Conservation (phyloP, 2,797 vertebrate genomes). For the Pogonophryne albipinna region DNA sequence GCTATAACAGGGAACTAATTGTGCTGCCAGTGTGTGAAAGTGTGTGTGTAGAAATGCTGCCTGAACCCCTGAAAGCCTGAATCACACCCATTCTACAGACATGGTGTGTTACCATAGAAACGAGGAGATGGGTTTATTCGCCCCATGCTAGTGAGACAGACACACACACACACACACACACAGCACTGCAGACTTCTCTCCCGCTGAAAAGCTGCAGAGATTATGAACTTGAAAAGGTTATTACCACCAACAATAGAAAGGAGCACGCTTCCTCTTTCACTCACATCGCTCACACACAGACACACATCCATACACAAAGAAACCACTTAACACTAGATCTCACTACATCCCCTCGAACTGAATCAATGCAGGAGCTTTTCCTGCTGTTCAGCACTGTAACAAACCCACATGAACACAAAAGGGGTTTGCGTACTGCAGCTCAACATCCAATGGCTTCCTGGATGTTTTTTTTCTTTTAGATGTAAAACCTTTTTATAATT, state of each 20-base stretch:
- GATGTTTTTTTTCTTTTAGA: background rate
- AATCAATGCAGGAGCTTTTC: conserved; percentile 40
- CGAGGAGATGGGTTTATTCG: conserved; percentile 76
- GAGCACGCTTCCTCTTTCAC: conserved; percentile 63
- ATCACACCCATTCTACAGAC: conserved; percentile 84
- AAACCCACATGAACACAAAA: conserved; percentile 16
- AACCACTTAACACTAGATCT: conserved; percentile 34
- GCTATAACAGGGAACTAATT: conserved; percentile 80
- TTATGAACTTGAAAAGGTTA: conserved; percentile 65
- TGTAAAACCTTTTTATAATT: no score
- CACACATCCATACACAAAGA: background rate
- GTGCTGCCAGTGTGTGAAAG: conserved; percentile 48
- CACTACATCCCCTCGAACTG: conserved; percentile 24
- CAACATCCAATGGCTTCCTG: background rate
- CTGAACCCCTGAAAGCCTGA: conserved; percentile 77
- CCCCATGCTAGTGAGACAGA: conserved; percentile 56
- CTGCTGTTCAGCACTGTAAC: conserved; percentile 33
- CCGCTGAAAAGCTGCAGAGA: conserved; percentile 60
- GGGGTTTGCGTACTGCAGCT: conserved; percentile 24
- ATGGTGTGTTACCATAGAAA: conserved; percentile 83
- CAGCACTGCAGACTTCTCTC: conserved; percentile 30
- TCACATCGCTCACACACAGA: conserved; percentile 11
- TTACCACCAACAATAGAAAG: conserved; percentile 66
- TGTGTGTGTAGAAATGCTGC: conserved; percentile 33
- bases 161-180: conserved; percentile 39